phyloP scores from a whole-genome alignment of 2,797 vertebrate genomes.

The Lacerta bilineata region DNA sequence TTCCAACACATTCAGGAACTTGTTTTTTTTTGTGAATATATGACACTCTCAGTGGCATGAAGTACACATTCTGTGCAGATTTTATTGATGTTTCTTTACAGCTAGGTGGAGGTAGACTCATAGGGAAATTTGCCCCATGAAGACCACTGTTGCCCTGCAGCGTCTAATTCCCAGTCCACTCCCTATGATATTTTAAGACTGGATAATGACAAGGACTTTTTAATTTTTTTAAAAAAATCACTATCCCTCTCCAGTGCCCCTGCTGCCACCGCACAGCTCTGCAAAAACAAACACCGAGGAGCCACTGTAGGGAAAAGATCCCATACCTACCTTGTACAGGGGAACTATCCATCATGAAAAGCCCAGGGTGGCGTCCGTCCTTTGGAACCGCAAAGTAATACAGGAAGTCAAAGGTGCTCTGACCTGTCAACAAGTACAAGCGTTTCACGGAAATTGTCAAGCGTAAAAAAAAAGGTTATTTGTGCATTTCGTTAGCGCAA shows the following conservation, averaged over 20 bases:
- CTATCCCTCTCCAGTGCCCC: background rate
- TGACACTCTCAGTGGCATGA: no score
- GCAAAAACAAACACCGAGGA: background rate
- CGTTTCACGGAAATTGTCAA: background rate
- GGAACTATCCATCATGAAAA: conserved; percentile 83
- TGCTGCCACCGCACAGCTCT: background rate
- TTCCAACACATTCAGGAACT: no score
- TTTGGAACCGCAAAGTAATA: conserved; percentile 86
- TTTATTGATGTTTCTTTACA: no score
- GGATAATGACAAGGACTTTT: no score
- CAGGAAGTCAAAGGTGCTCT: conserved; percentile 87
- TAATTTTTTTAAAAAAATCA: background rate
- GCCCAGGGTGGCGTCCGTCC: conserved; percentile 86
- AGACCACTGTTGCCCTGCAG: no score
- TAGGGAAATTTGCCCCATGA: no score
- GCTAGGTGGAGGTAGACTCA: no score
- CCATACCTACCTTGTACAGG: conserved; percentile 81
- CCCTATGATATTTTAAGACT: no score
- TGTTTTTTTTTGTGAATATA: no score
- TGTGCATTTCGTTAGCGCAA: no score
- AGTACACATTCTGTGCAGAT: no score
- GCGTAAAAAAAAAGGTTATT: background rate
- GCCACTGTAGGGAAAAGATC: background rate
- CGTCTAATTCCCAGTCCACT: no score
- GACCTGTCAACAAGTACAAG: conserved; percentile 73